Percentiles rank a stretch among this genome's conserved stretches.
Conservation (phyloP, 2,888 invertebrate genomes). For the Tethea ocularis region DNA sequence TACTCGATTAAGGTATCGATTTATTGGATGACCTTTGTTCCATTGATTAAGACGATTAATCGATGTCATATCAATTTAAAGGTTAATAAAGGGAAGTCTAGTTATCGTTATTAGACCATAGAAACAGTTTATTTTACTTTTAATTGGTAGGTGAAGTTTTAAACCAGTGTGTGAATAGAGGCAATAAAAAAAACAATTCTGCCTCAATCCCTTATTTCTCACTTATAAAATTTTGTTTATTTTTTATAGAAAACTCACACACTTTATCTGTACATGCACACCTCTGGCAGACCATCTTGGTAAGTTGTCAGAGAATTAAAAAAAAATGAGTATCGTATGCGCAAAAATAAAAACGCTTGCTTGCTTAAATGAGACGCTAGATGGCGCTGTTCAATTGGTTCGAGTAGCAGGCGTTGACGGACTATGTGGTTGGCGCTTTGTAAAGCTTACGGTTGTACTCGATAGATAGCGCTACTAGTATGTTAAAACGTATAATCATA, state of each 20-base stretch:
- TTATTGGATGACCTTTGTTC: neutral
- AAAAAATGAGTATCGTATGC: constrained; percentile 26
- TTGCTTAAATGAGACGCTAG: constrained; percentile 60
- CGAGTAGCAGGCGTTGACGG: constrained; percentile 31
- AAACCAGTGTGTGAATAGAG: neutral
- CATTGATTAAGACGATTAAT: neutral
- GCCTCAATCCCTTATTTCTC: constrained; percentile 17
- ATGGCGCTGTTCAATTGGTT: constrained; percentile 59
- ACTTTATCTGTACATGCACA: constrained; percentile 78
- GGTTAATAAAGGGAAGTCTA: neutral
- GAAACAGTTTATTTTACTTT: neutral
- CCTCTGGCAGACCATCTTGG: constrained; percentile 78
- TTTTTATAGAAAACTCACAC: constrained; percentile 45
- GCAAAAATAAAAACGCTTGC: constrained; percentile 51
- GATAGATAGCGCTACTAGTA: constrained; percentile 40
- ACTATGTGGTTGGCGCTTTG: constrained; percentile 12
- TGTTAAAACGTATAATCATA: constrained; percentile 8
- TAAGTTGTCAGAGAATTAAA: constrained; percentile 70
- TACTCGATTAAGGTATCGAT: neutral
- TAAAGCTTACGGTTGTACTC: constrained; percentile 29
- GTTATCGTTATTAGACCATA: neutral
- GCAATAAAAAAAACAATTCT: constrained; percentile 20
- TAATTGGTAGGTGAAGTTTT: neutral
- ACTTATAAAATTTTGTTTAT: constrained; percentile 17
- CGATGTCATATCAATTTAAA: constrained; percentile 3